Percentiles rank a stretch among this genome's conserved stretches.
These are phyloP conservation scores for Augochlora pura DNA, from an alignment of 1,140 invertebrate species.

Conservation along the genomic window DNA sequence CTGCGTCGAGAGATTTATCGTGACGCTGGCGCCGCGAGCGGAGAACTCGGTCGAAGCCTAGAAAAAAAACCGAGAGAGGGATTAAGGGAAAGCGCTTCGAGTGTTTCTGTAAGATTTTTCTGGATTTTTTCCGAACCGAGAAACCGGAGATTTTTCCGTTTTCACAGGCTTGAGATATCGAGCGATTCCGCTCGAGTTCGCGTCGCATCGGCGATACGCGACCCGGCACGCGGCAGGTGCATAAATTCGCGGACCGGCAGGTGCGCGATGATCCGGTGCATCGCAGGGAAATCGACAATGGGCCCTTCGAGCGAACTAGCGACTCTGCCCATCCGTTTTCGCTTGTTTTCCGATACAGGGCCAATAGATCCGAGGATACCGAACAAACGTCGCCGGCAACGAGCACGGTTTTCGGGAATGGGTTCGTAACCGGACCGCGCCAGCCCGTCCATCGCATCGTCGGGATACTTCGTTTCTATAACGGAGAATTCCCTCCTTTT, in stretches of 20 bases:
- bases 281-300: neutral
- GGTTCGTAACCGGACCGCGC: no score
- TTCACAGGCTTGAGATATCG: neutral
- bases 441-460: no score
- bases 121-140: neutral
- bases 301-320: neutral
- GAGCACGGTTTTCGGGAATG: no score
- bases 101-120: neutral
- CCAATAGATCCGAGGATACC: no score
- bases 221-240: neutral
- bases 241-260: neutral
- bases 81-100: neutral
- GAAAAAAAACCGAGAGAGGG: neutral
- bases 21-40: neutral
- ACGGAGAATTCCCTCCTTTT: neutral
- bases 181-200: neutral
- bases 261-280: neutral
- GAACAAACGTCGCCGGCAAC: no score
- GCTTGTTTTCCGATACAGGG: no score
- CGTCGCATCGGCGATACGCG: neutral
- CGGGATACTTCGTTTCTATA: no score
- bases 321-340: no score
- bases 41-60: neutral
- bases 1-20: slow-evolving; percentile 19
- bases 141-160: neutral